A percentile compares a stretch with the other conserved stretches of the same genome.
These are phyloP conservation scores for Drosophila lowei DNA, from an alignment of 1,140 invertebrate genomes.

Conservation along the genomic window DNA sequence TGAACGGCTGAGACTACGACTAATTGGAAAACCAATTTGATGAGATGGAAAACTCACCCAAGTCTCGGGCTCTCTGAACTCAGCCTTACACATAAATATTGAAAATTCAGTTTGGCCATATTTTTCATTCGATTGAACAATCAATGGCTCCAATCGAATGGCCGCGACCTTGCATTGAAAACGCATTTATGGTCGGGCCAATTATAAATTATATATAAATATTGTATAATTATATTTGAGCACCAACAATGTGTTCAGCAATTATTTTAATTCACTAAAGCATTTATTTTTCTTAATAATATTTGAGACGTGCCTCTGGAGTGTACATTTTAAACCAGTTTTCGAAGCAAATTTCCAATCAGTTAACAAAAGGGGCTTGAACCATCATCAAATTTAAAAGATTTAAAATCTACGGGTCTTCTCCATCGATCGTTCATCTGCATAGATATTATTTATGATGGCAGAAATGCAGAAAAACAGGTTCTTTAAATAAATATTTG, in stretches of 20 bases:
- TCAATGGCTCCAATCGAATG: conserved; percentile 28
- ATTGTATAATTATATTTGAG: background rate
- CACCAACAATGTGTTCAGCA: conserved; percentile 16
- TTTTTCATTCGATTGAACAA: conserved; percentile 37
- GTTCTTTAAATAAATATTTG: conserved; percentile 8
- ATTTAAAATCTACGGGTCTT: too few relatives aligned
- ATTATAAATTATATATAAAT: conserved; percentile 51
- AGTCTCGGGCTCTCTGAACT: background rate
- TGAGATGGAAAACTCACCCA: conserved; percentile 26
- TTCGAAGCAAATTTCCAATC: too few relatives aligned
- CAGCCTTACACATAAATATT: conserved; percentile 16
- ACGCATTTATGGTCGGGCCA: conserved; percentile 49
- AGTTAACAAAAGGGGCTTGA: too few relatives aligned
- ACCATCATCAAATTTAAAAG: too few relatives aligned
- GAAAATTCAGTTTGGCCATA: conserved; percentile 7
- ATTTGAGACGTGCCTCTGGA: conserved; percentile 4
- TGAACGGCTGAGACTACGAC: conserved; percentile 18
- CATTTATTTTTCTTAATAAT: conserved; percentile 14
- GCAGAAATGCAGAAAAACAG: too few relatives aligned
- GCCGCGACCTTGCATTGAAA: conserved; percentile 57
- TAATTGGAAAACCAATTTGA: conserved; percentile 22
- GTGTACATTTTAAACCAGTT: too few relatives aligned
- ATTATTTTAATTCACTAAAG: conserved; percentile 33
- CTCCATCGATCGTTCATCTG: too few relatives aligned
- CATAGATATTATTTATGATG: too few relatives aligned